Conservation (phyloP, 2,888 invertebrate species). For the Amphimallon solstitiale region DNA sequence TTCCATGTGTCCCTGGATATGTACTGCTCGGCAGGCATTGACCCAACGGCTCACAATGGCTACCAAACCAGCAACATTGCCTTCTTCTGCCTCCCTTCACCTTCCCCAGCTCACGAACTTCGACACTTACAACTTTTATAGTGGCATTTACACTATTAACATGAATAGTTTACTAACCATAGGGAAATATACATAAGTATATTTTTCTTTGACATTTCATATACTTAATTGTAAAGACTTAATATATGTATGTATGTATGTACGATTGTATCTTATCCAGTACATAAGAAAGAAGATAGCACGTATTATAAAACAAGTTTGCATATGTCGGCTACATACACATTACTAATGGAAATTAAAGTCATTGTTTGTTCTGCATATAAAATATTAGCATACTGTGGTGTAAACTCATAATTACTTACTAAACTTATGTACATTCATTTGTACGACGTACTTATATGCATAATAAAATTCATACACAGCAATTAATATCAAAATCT, state of each 20-base stretch:
- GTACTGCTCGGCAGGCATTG: constrained; percentile 52
- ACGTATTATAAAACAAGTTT: background rate
- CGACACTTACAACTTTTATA: constrained; percentile 22
- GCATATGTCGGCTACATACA: background rate
- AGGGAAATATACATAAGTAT: constrained; percentile 1
- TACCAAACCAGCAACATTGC: constrained; percentile 54
- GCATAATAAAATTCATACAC: too few relatives aligned
- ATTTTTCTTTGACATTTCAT: constrained; percentile 3
- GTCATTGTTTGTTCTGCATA: background rate
- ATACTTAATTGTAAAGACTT: background rate
- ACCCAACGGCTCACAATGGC: constrained; percentile 53
- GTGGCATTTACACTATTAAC: constrained; percentile 11
- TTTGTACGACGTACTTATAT: background rate
- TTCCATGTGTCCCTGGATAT: constrained; percentile 48
- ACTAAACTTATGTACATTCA: background rate
- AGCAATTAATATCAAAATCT: too few relatives aligned
- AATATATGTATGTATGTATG: background rate
- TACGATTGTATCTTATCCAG: background rate
- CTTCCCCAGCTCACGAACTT: constrained; percentile 17
- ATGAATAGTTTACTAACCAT: background rate
- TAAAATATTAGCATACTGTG: too few relatives aligned
- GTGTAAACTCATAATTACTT: background rate
- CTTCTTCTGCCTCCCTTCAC: constrained; percentile 41
- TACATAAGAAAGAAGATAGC: background rate
- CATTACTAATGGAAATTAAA: background rate